phyloP scores from a whole-genome alignment of 1,140 invertebrate species.

The Holotrichia oblita region DNA sequence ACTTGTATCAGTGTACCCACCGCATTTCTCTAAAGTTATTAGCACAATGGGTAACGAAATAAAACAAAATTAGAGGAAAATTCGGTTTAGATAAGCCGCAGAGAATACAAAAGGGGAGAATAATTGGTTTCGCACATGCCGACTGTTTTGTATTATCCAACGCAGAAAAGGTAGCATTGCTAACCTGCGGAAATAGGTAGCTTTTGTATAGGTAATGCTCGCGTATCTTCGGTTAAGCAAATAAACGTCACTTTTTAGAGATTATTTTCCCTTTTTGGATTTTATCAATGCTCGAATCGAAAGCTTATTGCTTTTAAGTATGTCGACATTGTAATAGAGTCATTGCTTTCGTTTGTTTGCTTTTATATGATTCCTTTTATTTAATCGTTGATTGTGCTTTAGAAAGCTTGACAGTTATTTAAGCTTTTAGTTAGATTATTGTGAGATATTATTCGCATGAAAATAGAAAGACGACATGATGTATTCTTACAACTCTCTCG shows the following conservation, averaged over 20 bases:
- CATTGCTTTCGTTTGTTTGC: too few relatives aligned
- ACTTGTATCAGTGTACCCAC: background rate
- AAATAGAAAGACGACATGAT: too few relatives aligned
- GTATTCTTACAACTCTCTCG: too few relatives aligned
- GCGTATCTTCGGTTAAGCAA: conserved; percentile 7
- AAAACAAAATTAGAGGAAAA: conserved; percentile 37
- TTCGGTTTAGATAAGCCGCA: conserved; percentile 32
- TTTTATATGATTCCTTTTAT: too few relatives aligned
- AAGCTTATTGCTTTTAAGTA: background rate
- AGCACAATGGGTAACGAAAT: conserved; percentile 33
- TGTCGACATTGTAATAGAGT: background rate
- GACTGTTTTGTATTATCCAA: conserved; percentile 24
- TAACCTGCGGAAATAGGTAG: conserved; percentile 2
- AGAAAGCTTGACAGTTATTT: too few relatives aligned
- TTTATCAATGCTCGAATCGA: background rate
- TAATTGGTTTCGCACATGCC: conserved; percentile 33
- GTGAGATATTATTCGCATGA: too few relatives aligned
- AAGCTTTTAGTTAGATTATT: too few relatives aligned
- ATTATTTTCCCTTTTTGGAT: conserved; percentile 4
- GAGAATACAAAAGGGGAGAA: conserved; percentile 29
- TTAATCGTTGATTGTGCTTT: too few relatives aligned
- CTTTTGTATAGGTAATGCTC: background rate
- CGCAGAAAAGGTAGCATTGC: background rate
- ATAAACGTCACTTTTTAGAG: conserved; percentile 10
- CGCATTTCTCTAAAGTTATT: conserved; percentile 26